phyloP scores from a whole-genome alignment of 2,113 vertebrate genomes.

The Podilymbus podiceps region DNA sequence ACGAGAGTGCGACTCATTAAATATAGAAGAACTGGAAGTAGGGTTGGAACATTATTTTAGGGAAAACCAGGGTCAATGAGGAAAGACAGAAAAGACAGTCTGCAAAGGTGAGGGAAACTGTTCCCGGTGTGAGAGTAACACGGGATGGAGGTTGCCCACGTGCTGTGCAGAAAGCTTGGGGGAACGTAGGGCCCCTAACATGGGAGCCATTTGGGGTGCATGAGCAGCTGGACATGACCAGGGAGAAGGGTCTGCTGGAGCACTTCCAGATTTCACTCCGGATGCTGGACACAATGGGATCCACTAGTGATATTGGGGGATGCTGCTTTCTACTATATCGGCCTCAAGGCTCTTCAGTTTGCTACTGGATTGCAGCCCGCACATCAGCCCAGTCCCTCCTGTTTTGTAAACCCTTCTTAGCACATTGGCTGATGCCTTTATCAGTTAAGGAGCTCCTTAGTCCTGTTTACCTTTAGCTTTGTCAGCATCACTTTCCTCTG shows the following conservation, averaged over 20 bases:
- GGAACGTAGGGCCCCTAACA: rapidly evolving
- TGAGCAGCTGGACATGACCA: background rate
- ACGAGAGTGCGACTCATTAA: background rate
- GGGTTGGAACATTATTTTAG: background rate
- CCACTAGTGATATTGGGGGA: rapidly evolving
- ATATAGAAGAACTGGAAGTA: background rate
- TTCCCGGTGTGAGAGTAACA: background rate
- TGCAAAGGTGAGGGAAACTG: background rate
- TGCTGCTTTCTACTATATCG: background rate
- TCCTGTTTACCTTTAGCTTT: background rate
- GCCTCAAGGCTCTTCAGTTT: background rate
- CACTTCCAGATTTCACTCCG: background rate
- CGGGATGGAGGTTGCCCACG: background rate
- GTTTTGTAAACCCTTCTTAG: background rate
- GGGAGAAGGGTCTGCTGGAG: background rate
- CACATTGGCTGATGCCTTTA: background rate
- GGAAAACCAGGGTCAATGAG: background rate
- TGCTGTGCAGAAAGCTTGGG: background rate
- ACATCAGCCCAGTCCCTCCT: background rate
- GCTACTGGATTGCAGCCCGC: background rate
- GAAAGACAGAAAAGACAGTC: background rate
- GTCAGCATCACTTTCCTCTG: background rate
- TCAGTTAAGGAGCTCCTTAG: background rate
- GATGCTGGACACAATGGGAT: background rate
- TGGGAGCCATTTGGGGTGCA: background rate